These are phyloP conservation scores for Crypturellus tataupa DNA, from an alignment of 2,797 vertebrate genomes.

Conservation along the genomic window DNA sequence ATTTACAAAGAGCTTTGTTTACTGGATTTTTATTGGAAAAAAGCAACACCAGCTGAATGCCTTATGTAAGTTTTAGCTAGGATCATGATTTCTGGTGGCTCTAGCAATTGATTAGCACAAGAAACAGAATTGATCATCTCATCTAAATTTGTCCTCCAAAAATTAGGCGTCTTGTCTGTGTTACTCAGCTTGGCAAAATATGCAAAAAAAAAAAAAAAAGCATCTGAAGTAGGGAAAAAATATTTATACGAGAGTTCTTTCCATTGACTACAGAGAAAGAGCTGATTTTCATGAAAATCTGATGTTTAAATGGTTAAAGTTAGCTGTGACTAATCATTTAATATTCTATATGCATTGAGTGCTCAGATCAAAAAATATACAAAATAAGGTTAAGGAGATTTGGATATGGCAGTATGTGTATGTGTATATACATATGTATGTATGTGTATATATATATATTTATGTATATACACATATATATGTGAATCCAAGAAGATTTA, in stretches of 20 bases:
- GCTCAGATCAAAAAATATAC: background rate
- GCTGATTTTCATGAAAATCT: background rate
- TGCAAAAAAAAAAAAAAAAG: background rate
- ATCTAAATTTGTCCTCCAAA: background rate
- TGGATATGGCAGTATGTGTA: background rate
- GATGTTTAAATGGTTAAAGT: background rate
- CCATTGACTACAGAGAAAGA: background rate
- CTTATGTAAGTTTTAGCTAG: background rate
- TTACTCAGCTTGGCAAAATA: background rate
- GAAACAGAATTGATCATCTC: background rate
- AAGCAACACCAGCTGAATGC: background rate
- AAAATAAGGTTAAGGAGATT: background rate
- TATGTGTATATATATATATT: background rate
- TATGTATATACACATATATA: background rate
- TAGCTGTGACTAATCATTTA: background rate
- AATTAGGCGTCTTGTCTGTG: background rate
- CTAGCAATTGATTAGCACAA: background rate
- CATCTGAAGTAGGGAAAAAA: background rate
- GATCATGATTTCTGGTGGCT: background rate
- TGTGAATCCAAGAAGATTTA: background rate
- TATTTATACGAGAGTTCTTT: background rate
- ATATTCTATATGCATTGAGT: background rate
- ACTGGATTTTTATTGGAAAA: background rate
- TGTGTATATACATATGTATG: too few relatives aligned
- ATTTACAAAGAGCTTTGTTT: background rate